phyloP scores from a whole-genome alignment of 2,113 vertebrate species.

The Eidolon helvum region DNA sequence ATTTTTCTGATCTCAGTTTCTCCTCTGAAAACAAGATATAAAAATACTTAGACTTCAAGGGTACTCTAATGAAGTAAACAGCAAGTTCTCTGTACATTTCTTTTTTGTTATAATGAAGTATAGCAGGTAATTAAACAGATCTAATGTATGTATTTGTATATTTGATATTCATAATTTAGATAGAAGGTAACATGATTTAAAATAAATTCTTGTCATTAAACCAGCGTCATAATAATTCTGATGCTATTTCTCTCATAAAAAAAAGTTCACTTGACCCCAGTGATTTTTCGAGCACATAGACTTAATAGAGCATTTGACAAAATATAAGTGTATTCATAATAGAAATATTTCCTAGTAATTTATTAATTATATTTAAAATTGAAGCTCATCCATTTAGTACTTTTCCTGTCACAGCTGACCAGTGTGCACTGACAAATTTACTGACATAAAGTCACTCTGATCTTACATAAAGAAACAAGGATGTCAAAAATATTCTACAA shows the following conservation, averaged over 20 bases:
- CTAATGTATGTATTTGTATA: background rate
- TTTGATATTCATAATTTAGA: constrained; percentile 24
- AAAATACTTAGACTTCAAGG: background rate
- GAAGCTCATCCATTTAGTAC: constrained; percentile 64
- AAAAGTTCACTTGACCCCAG: constrained; percentile 39
- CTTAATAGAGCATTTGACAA: constrained; percentile 57
- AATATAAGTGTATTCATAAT: constrained; percentile 36
- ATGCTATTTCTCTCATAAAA: constrained; percentile 36
- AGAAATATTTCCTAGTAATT: constrained; percentile 44
- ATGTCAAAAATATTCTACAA: constrained; percentile 49
- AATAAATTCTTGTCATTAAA: constrained; percentile 44
- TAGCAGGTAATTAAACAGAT: background rate
- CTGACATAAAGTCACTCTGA: constrained; percentile 59
- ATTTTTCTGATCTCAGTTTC: background rate
- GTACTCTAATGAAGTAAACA: background rate
- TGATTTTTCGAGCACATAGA: constrained; percentile 23
- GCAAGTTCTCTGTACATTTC: background rate
- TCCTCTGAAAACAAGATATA: background rate
- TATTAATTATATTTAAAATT: constrained; percentile 67
- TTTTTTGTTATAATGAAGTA: background rate
- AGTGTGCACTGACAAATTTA: constrained; percentile 43
- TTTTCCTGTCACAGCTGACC: constrained; percentile 44
- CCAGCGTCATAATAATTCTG: constrained; percentile 35
- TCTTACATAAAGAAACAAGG: constrained; percentile 65
- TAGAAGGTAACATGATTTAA: constrained; percentile 40